phyloP scores from a whole-genome alignment of 2,888 invertebrate genomes.

The Helobdella robusta region DNA sequence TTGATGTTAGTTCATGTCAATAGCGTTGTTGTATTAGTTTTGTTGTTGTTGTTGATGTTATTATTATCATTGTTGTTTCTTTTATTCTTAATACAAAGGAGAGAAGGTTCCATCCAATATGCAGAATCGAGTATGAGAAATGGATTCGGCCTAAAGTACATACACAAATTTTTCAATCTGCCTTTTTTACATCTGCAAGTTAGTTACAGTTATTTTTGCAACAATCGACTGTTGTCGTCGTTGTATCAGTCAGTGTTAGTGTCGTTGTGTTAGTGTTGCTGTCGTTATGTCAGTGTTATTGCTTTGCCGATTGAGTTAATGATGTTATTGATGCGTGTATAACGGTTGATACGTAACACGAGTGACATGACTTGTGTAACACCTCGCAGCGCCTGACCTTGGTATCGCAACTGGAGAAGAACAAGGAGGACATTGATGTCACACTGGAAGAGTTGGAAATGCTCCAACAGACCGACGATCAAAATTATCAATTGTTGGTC shows the following conservation, averaged over 20 bases:
- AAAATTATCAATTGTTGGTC: conserved; percentile 52
- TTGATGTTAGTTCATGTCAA: too few species aligned
- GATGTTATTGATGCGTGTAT: too few species aligned
- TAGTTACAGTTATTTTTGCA: too few species aligned
- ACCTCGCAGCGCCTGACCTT: conserved; percentile 68
- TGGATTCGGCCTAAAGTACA: conserved; percentile 79
- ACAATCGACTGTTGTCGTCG: too few species aligned
- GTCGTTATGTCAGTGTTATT: conserved; percentile 5
- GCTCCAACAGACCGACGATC: conserved; percentile 52
- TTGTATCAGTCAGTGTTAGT: conserved; percentile 3
- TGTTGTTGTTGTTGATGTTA: too few species aligned
- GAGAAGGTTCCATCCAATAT: conserved; percentile 59
- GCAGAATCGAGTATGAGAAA: conserved; percentile 89
- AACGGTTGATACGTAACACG: too few species aligned
- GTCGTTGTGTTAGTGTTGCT: conserved; percentile 1
- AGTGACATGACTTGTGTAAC: too few species aligned
- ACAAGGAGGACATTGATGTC: conserved; percentile 68
- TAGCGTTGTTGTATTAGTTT: too few species aligned
- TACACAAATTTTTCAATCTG: conserved; percentile 88
- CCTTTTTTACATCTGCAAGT: conserved; percentile 80
- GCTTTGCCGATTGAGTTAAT: neutral
- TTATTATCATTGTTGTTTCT: too few species aligned
- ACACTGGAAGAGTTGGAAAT: conserved; percentile 56
- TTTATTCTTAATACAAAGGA: conserved; percentile 7
- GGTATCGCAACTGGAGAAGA: conserved; percentile 71